These are phyloP conservation scores for Nothobranchius kuhntae DNA, from an alignment of 2,113 vertebrate genomes.

Conservation along the genomic window DNA sequence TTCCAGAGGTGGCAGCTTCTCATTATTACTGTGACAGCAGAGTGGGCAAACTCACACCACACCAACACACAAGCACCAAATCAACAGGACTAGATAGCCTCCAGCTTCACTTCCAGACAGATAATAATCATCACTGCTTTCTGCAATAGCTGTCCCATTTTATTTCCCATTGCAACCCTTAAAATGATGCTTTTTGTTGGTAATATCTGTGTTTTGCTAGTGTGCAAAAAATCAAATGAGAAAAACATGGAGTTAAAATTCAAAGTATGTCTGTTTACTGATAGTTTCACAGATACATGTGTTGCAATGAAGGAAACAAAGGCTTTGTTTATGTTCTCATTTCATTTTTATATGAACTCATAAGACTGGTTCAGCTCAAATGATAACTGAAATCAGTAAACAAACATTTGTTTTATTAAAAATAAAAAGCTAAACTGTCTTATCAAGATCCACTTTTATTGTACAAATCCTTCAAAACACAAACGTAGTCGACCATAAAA, in stretches of 20 bases:
- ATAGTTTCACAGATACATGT: too few relatives aligned
- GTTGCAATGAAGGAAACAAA: constrained; percentile 8
- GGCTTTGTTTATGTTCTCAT: constrained; percentile 15
- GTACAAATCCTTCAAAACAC: constrained; percentile 4
- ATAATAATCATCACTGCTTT: constrained; percentile 2
- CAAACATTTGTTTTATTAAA: constrained; percentile 10
- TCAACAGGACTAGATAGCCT: constrained; percentile 22
- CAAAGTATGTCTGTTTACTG: not conserved
- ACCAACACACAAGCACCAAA: constrained; percentile 12
- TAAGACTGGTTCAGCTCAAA: not conserved
- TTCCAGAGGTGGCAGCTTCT: constrained; percentile 41
- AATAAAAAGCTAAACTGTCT: constrained; percentile 4
- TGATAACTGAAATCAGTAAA: constrained; percentile 6
- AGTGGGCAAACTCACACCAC: constrained; percentile 25
- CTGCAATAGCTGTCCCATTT: constrained; percentile 8
- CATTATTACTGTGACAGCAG: constrained; percentile 53
- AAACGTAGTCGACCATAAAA: not conserved
- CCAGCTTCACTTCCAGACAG: constrained; percentile 9
- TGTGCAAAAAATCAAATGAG: constrained; percentile 5
- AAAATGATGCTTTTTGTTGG: not conserved
- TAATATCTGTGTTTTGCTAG: not conserved
- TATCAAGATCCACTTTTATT: constrained; percentile 25
- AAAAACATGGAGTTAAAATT: not conserved
- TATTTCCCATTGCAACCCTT: constrained; percentile 2
- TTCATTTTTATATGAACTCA: not conserved